Base-by-base conservation (phyloP, 1,140 invertebrate species). In the Leptoteleia sp. region DNA sequence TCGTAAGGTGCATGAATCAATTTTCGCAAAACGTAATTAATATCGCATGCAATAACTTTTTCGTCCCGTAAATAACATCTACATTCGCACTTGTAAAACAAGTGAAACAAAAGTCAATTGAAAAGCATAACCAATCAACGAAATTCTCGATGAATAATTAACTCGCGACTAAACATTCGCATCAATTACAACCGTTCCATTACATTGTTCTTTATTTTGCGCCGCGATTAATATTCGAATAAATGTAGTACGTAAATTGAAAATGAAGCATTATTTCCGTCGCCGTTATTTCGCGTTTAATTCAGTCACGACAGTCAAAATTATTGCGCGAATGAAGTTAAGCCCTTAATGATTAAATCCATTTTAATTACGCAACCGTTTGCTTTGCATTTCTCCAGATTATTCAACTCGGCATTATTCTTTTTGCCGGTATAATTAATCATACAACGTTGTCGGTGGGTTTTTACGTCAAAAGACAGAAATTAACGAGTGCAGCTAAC, bases 391-490 rank as follows among this genome's bases (percentile, higher is more conserved):
- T 73, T 73, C 57, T 73, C 59, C 70, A 64, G 70, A 75, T 75
- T 75, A 65, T 65, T 64, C 70, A 40, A 48, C 59, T 47, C 31
- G 12, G 40, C 37, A 54, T 68, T 67, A 72, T 75, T 73, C 57
- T 62, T 64, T 70, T 70, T 52, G 42, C 31, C 29, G 67, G 25
- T 25, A 55, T 61, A 70, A 80, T 80, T 62, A 80, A 80, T 80
- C 71, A 76, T 68, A 59, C 45, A 52, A 57, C 61, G 54, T 68
- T 80, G 71, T 80, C 67, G 71, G 71, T 80, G 68, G 54, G 67
- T n/a, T 80, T 80, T 78, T 81, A 72, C 55, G 78, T 72, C 67
- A 76, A 76, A 80, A 80, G 72, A 67, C 72, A 76, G 67, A 76
- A 80, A 76, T 80, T 80, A 76, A 82, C 67, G 68, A 75, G 72